A percentile compares a stretch with the other conserved stretches of the same genome.
phyloP scores from a whole-genome alignment of 2,113 vertebrate genomes.

The Verasper variegatus region DNA sequence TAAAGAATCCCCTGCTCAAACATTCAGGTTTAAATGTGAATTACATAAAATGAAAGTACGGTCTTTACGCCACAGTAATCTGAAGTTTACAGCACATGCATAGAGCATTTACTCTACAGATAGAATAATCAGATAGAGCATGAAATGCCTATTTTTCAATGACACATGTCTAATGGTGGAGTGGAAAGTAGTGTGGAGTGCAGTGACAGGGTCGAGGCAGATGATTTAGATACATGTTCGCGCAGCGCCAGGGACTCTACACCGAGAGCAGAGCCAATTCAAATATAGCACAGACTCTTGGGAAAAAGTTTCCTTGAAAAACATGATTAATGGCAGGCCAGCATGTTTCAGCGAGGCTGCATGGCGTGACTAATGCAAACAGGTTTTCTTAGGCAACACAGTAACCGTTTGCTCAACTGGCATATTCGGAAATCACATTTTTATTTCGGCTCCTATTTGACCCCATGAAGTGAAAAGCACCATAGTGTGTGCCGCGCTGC shows the following conservation, averaged over 20 bases:
- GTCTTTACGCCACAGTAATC: background rate
- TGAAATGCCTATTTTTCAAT: slow-evolving; percentile 48
- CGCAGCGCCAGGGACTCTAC: slow-evolving; percentile 60
- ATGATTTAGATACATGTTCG: slow-evolving; percentile 72
- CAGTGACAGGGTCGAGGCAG: slow-evolving; percentile 47
- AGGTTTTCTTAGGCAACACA: slow-evolving; percentile 66
- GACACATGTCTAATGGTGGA: slow-evolving; percentile 24
- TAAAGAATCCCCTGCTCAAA: background rate
- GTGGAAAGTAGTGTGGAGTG: slow-evolving; percentile 47
- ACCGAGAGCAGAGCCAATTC: slow-evolving; percentile 66
- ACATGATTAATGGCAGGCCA: slow-evolving; percentile 68
- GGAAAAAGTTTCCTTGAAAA: slow-evolving; percentile 74
- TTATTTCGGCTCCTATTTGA: slow-evolving; percentile 32
- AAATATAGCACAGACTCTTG: slow-evolving; percentile 77
- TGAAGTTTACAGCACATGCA: slow-evolving; percentile 1
- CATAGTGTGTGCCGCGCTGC: background rate
- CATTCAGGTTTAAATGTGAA: background rate
- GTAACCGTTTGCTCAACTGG: slow-evolving; percentile 64
- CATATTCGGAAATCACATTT: slow-evolving; percentile 33
- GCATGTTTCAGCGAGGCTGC: slow-evolving; percentile 53
- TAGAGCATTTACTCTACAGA: background rate
- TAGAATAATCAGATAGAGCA: slow-evolving; percentile 22
- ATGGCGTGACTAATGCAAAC: slow-evolving; percentile 70
- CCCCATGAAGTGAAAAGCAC: slow-evolving; percentile 4
- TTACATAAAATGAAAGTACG: background rate